Base-by-base conservation (phyloP, 2,113 vertebrate species). In the Romanogobio albipinnatus region DNA sequence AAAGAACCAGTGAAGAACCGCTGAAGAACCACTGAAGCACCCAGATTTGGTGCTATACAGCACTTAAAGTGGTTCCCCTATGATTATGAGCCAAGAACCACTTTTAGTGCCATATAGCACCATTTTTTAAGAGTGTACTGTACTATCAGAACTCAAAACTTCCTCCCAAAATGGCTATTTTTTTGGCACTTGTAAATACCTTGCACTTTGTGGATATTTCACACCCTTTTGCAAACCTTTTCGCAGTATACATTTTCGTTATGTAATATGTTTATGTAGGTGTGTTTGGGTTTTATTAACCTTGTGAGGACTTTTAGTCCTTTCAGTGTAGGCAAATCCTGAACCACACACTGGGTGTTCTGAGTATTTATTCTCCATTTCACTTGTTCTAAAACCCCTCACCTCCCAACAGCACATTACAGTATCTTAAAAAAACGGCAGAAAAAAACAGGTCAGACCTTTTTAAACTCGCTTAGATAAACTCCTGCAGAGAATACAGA, bases 371-470 rank as follows among this genome's bases (percentile, higher is more conserved):
- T 53, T 53, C 39, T 43, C 68, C 9, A n/a, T 71, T 45, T 71
- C 68, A 53, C 5, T 17, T 53, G 51, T 39, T 71, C 68, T 3
- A 43, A 11, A 43, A n/a, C 9, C 33, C 22, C 9, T 71, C 39
- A 22, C 3, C 47, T 53, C 47, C 24, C 7, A 45, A 29, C 13
- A 49, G 24, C 24, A 76, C 24, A 76, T 29, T 47, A 26, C 36
- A 39, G 36, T 39, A 6, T 39, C 36, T 39, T 5, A 26, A 29
- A 45, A n/a, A n/a, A n/a, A n/a, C n/a, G n/a, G n/a, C n/a, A n/a
- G n/a, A n/a, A n/a, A n/a, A n/a, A n/a, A n/a, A n/a, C n/a, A 81
- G 78, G n/a, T 19, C 78, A 66, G 61, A 47, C 59, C 56, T 64
- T 64, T 62, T 43, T 80, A 80, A 62, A 64, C n/a, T 47, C 59